These are phyloP conservation scores for Anthoscopus minutus DNA, from an alignment of 2,113 vertebrate species.

Conservation along the genomic window DNA sequence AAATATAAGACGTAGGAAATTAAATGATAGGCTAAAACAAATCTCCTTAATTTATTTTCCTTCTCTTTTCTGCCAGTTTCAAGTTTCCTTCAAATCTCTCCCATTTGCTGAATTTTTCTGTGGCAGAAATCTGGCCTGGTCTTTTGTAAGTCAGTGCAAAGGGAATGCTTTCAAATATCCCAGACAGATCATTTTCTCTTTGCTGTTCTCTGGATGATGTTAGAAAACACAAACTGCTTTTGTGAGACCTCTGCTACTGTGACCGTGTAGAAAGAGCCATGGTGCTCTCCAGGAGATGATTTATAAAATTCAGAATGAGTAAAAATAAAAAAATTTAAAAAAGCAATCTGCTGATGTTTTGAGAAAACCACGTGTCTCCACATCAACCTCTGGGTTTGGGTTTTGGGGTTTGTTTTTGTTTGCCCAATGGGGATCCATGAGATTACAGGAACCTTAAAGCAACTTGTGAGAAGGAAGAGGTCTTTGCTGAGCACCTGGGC, in stretches of 20 bases:
- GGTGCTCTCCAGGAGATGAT: not conserved
- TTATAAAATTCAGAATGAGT: not conserved
- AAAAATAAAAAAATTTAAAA: not conserved
- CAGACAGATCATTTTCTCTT: not conserved
- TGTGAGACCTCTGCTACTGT: not conserved
- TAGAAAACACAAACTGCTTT: not conserved
- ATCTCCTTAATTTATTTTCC: not conserved
- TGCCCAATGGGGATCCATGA: not conserved
- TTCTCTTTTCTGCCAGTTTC: not conserved
- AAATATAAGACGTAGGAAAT: not conserved
- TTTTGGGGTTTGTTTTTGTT: not conserved
- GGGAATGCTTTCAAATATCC: not conserved
- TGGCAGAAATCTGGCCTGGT: not conserved
- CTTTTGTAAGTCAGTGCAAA: not conserved
- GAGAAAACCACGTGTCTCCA: not conserved
- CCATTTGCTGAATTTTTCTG: not conserved
- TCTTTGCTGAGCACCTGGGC: not conserved
- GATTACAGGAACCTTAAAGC: rapidly evolving
- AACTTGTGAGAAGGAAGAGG: not conserved
- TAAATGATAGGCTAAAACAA: not conserved
- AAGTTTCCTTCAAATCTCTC: not conserved
- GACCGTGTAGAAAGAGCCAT: not conserved
- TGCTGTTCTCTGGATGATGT: not conserved
- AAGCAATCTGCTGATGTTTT: not conserved
- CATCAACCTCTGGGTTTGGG: no score